phyloP scores from a whole-genome alignment of 2,888 invertebrate species.

The Philopedon plagiatum region DNA sequence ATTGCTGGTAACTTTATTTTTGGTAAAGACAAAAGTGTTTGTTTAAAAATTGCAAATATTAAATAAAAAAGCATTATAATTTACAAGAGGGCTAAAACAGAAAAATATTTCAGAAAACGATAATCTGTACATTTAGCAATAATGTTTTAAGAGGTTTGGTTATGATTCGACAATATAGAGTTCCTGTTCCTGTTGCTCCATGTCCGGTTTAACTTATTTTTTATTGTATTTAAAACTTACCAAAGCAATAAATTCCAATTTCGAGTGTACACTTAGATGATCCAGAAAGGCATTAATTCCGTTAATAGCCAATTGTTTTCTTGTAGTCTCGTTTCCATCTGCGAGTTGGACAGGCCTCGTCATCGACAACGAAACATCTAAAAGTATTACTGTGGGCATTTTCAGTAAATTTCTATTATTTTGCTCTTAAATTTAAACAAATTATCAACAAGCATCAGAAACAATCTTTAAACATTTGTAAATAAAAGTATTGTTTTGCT shows the following conservation, averaged over 20 bases:
- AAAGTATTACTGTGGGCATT: slow-evolving; percentile 82
- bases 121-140: no score
- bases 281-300: slow-evolving; percentile 79
- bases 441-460: neutral
- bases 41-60: neutral
- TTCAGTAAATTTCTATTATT: slow-evolving; percentile 24
- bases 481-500: no score
- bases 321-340: slow-evolving; percentile 72
- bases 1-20: neutral
- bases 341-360: slow-evolving; percentile 72
- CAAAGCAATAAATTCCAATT: slow-evolving; percentile 81
- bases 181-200: neutral
- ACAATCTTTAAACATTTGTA: no score
- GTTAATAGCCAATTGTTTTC: slow-evolving; percentile 76
- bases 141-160: neutral
- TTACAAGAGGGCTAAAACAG: no score
- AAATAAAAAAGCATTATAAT: neutral
- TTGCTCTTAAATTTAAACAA: neutral
- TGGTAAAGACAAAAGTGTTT: no score
- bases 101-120: no score
- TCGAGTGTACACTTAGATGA: slow-evolving; percentile 75
- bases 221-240: slow-evolving; percentile 68
- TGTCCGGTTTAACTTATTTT: neutral
- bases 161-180: neutral
- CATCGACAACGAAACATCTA: slow-evolving; percentile 85